Evolutionary conservation across 2,113 vertebrate species (phyloP).

Genomic region (Chaetorhynchus papuensis): DNA sequence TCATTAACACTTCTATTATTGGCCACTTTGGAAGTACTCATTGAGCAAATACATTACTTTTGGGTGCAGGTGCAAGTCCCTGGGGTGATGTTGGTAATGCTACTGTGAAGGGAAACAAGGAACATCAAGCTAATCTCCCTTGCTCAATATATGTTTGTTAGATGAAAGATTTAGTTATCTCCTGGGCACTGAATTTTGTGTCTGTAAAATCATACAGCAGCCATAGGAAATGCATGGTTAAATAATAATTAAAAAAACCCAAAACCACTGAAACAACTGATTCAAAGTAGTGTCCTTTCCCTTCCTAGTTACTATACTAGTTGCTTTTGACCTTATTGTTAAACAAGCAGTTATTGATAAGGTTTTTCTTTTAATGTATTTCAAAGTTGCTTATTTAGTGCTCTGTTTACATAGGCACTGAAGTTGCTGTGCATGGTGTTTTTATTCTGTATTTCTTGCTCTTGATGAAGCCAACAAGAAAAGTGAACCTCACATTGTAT

Average conservation of each 20-base stretch:
- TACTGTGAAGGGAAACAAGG: neutral
- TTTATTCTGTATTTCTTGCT: neutral
- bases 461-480: neutral
- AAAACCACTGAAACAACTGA: neutral
- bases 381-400: neutral
- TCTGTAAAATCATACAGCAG: neutral
- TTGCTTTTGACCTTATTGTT: neutral
- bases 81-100: neutral
- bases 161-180: neutral
- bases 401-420: neutral
- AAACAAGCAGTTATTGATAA: neutral
- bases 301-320: neutral
- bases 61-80: neutral
- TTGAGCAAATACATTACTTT: neutral
- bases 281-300: neutral
- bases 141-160: neutral
- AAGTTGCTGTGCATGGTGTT: neutral
- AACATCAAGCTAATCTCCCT: neutral
- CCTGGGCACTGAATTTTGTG: neutral
- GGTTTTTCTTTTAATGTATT: neutral
- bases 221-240: neutral
- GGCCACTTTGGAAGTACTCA: neutral
- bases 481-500: neutral
- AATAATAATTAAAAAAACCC: neutral
- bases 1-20: neutral